phyloP scores from a whole-genome alignment of 2,888 invertebrate genomes.

The Proisotoma minuta region DNA sequence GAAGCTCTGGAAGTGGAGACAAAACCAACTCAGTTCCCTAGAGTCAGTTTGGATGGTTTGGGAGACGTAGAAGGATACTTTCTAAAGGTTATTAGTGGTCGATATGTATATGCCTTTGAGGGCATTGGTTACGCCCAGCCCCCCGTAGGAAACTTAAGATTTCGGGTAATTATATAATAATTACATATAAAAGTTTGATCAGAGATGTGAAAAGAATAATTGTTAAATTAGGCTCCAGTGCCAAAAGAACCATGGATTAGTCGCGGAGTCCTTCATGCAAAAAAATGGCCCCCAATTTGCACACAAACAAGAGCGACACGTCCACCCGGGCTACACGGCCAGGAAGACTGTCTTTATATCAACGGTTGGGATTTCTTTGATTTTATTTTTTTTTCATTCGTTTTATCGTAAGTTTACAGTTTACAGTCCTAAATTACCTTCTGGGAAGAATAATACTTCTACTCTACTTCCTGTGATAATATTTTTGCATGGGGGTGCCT shows the following conservation, averaged over 20 bases:
- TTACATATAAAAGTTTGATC: no score
- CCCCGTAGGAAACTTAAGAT: conserved; percentile 29
- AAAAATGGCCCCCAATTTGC: conserved; percentile 25
- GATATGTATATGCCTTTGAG: conserved; percentile 36
- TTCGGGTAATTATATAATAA: conserved; percentile 24
- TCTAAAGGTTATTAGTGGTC: conserved; percentile 34
- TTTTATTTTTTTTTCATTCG: not conserved
- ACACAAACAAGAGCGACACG: conserved; percentile 23
- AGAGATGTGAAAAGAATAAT: not conserved
- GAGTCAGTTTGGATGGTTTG: conserved; percentile 17
- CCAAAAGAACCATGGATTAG: conserved; percentile 32
- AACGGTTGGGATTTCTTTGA: not conserved
- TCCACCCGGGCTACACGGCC: conserved; percentile 3
- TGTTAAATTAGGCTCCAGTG: conserved; percentile 25
- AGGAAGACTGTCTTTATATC: no score
- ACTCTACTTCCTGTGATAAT: conserved; percentile 14
- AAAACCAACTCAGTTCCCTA: not conserved
- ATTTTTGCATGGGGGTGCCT: conserved; percentile 30
- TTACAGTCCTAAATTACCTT: conserved; percentile 18
- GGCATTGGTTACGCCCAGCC: conserved; percentile 40
- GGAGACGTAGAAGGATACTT: conserved; percentile 31
- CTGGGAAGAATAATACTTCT: not conserved
- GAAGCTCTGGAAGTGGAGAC: conserved; percentile 12
- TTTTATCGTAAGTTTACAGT: conserved; percentile 21
- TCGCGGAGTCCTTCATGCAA: conserved; percentile 25